phyloP scores from a whole-genome alignment of 92 coral and sea anemone genomes.

The Palythoa heliodiscus region DNA sequence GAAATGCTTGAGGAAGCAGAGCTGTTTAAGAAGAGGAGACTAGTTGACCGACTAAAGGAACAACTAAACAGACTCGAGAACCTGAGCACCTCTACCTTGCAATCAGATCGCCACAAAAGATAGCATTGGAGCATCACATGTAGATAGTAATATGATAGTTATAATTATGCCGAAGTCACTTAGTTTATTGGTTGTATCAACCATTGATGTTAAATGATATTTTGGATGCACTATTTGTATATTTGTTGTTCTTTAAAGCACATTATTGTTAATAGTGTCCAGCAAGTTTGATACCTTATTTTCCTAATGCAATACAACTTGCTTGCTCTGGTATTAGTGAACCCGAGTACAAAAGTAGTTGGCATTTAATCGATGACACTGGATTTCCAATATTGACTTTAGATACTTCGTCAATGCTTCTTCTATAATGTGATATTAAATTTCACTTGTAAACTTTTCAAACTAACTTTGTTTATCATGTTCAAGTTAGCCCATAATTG shows the following conservation, averaged over 20 bases:
- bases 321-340: neutral
- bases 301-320: neutral
- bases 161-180: neutral
- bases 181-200: constrained; percentile 37
- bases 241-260: neutral
- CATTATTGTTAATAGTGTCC: neutral
- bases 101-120: constrained; percentile 26
- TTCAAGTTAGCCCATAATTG: too few relatives aligned
- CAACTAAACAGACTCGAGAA: constrained; percentile 54
- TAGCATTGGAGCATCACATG: constrained; percentile 1
- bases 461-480: too few relatives aligned
- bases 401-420: too few relatives aligned
- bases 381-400: neutral
- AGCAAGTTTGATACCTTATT: neutral
- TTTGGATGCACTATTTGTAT: constrained; percentile 3
- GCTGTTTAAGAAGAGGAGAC: constrained; percentile 82
- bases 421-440: too few relatives aligned
- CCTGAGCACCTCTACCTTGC: constrained; percentile 2
- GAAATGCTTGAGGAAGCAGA: constrained; percentile 92
- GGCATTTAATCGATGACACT: neutral
- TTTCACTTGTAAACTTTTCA: too few relatives aligned
- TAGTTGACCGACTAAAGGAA: constrained; percentile 70
- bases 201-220: neutral
- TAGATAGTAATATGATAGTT: constrained; percentile 13
- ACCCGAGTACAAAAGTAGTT: neutral